phyloP scores from a whole-genome alignment of 2,113 vertebrate genomes.

The Mellivora capensis region DNA sequence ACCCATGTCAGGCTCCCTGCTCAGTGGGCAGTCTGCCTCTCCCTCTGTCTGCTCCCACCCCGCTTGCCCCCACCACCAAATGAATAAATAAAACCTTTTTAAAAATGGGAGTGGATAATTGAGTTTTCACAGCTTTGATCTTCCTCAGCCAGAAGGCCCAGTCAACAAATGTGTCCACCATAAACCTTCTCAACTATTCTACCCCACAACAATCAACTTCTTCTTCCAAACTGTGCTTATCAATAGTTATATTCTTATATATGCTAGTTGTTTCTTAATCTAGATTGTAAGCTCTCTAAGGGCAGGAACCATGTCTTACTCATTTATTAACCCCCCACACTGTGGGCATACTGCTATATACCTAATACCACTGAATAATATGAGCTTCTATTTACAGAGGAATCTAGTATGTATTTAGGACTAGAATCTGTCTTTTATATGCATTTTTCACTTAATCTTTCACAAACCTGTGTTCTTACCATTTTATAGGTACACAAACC shows the following conservation, averaged over 20 bases:
- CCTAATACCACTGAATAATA: not conserved
- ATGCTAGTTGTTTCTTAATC: not conserved
- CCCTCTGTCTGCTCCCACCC: not conserved
- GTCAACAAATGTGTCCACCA: not conserved
- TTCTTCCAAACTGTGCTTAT: not conserved
- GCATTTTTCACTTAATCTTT: conserved; percentile 11
- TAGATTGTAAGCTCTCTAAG: not conserved
- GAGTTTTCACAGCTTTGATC: not conserved
- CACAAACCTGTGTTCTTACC: not conserved
- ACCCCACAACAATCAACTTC: not conserved
- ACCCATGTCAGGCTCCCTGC: not conserved
- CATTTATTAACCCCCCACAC: not conserved
- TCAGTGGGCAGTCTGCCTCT: not conserved
- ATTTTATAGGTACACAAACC: not conserved
- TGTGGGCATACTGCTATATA: not conserved
- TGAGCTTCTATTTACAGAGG: not conserved
- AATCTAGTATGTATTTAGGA: not conserved
- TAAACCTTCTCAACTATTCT: not conserved
- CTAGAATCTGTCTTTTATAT: not conserved
- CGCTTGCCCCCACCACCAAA: not conserved
- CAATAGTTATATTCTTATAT: not conserved
- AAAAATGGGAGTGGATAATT: not conserved
- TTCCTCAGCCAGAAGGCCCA: not conserved
- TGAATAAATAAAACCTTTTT: not conserved
- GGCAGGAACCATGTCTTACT: not conserved